phyloP scores from a whole-genome alignment of 2,113 vertebrate genomes.

The Pan paniscus region DNA sequence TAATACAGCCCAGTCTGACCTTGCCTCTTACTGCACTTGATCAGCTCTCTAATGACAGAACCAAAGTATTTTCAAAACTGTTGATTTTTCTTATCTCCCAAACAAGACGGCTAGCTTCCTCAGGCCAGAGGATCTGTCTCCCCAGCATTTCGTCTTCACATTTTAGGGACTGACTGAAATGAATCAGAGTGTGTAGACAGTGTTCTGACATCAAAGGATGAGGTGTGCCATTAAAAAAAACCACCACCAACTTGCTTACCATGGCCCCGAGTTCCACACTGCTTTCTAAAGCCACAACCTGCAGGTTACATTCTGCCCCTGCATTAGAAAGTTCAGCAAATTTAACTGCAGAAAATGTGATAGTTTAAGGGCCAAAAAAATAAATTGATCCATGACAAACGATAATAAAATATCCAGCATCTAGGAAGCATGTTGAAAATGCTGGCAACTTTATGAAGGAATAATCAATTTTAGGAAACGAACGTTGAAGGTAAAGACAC shows the following conservation, averaged over 20 bases:
- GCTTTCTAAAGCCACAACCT: neutral
- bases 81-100: neutral
- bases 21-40: neutral
- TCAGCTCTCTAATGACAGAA: neutral
- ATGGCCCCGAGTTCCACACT: fast-evolving
- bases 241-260: fast-evolving
- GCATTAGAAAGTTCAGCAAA: neutral
- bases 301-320: neutral
- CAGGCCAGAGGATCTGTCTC: neutral
- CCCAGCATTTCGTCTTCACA: neutral
- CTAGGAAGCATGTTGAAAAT: neutral
- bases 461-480: neutral
- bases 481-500: neutral
- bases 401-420: neutral
- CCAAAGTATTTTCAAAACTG: neutral
- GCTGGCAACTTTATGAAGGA: neutral
- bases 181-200: neutral
- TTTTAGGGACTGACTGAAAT: neutral
- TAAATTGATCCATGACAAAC: neutral
- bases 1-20: neutral
- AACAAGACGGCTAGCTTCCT: neutral
- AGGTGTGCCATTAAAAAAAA: neutral
- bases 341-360: neutral
- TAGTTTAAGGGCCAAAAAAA: neutral
- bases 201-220: neutral